phyloP scores from a whole-genome alignment of 2,888 invertebrate genomes.

The Athalia rosae region DNA sequence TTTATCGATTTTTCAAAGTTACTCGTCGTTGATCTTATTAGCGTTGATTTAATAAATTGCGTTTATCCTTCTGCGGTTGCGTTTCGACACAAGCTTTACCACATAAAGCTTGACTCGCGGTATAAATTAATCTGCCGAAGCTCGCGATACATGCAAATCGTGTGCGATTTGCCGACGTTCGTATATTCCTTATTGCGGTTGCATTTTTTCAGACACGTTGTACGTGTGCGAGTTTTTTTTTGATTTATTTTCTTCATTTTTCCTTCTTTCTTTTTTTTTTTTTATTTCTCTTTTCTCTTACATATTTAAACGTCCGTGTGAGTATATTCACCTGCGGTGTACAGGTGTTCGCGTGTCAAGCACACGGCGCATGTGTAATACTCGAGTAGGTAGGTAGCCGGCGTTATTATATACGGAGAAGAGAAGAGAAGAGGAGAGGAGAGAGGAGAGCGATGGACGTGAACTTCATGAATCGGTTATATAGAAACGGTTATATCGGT shows the following conservation, averaged over 20 bases:
- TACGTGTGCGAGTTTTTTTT: background rate
- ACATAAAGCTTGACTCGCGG: slow-evolving; percentile 38
- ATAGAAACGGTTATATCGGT: background rate
- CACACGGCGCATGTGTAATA: slow-evolving; percentile 39
- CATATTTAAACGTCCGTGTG: background rate
- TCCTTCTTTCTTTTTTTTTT: background rate
- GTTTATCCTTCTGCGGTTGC: too few relatives aligned
- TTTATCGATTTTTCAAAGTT: slow-evolving; percentile 25
- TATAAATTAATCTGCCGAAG: slow-evolving; percentile 73
- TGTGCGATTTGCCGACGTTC: slow-evolving; percentile 71
- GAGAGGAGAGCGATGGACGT: background rate
- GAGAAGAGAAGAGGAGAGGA: background rate
- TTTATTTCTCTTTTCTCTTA: background rate
- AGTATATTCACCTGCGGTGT: background rate
- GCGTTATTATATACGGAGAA: background rate
- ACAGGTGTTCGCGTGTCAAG: slow-evolving; percentile 23
- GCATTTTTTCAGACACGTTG: background rate
- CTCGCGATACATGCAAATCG: slow-evolving; percentile 66
- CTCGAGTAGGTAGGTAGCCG: slow-evolving; percentile 23
- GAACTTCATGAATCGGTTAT: background rate
- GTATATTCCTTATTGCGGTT: background rate
- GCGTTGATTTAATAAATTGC: too few relatives aligned
- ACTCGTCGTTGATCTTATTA: too few relatives aligned
- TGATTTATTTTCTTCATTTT: background rate
- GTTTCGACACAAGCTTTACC: too few relatives aligned